phyloP scores from a whole-genome alignment of 2,113 vertebrate genomes.

The Xyliphius kryptos region DNA sequence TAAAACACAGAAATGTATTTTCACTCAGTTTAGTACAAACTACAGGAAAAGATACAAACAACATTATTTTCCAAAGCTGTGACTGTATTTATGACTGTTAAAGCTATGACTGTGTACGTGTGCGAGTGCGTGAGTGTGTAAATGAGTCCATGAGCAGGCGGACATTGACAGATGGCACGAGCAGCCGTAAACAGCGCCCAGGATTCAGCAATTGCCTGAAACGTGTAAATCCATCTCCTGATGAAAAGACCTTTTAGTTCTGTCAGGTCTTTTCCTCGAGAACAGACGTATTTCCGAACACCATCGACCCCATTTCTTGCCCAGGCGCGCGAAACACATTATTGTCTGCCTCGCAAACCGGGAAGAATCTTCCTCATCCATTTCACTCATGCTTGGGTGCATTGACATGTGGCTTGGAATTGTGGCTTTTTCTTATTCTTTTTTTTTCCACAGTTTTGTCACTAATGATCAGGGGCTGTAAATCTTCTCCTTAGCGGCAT shows the following conservation, averaged over 20 bases:
- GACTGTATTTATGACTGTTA: too few relatives aligned
- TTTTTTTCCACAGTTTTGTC: too few relatives aligned
- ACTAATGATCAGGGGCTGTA: too few relatives aligned
- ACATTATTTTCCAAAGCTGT: too few relatives aligned
- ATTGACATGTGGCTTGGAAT: constrained; percentile 1
- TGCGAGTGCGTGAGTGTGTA: too few relatives aligned
- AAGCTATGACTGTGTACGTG: too few relatives aligned
- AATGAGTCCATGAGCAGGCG: constrained; percentile 39
- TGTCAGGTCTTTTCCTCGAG: too few relatives aligned
- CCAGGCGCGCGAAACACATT: constrained; percentile 13
- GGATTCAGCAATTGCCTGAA: too few relatives aligned
- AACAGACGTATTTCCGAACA: constrained; percentile 32
- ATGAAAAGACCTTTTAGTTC: constrained; percentile 43
- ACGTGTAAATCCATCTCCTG: constrained; percentile 5
- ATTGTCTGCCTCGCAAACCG: not conserved
- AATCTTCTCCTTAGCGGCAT: constrained; percentile 49
- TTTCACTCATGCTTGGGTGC: not conserved
- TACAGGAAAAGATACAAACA: too few relatives aligned
- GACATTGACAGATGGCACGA: constrained; percentile 62
- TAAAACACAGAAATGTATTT: too few relatives aligned
- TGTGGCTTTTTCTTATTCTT: not conserved
- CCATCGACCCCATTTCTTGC: constrained; percentile 45
- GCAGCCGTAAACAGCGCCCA: constrained; percentile 37
- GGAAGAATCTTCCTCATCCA: constrained; percentile 11
- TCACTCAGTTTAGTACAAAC: too few relatives aligned